phyloP scores from a whole-genome alignment of 2,888 invertebrate genomes.

The Leptopterna dolabrata region DNA sequence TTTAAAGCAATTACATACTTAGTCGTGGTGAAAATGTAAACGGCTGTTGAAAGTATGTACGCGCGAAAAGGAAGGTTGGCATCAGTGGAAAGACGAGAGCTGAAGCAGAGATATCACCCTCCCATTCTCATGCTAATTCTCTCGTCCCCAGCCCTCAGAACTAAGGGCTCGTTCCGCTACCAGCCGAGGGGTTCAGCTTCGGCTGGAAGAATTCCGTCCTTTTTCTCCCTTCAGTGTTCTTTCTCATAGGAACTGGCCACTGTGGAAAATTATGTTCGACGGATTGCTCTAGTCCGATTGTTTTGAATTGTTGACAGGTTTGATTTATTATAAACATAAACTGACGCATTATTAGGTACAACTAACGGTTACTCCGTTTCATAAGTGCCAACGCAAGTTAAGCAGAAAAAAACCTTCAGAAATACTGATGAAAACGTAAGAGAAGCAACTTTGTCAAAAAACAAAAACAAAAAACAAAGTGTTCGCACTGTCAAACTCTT shows the following conservation, averaged over 20 bases:
- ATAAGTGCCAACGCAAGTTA: too few species aligned
- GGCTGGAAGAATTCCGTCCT: not conserved
- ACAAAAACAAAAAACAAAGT: too few species aligned
- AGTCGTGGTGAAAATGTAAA: not conserved
- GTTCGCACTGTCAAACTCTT: too few species aligned
- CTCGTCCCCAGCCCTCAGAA: conserved; percentile 4
- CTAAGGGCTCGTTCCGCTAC: conserved; percentile 20
- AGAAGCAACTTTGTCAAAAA: too few species aligned
- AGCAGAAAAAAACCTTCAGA: too few species aligned
- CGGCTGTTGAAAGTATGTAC: not conserved
- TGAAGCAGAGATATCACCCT: conserved; percentile 40
- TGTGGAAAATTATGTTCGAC: not conserved
- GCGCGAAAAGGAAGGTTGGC: not conserved
- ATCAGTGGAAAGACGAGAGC: not conserved
- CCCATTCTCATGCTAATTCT: conserved; percentile 49
- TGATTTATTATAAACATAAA: too few species aligned
- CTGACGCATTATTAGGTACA: too few species aligned
- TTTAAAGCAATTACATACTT: too few species aligned
- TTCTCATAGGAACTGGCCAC: not conserved
- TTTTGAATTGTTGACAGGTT: not conserved
- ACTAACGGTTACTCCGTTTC: too few species aligned
- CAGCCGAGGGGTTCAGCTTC: not conserved
- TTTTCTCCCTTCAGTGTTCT: not conserved
- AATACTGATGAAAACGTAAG: too few species aligned
- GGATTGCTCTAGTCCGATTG: not conserved